Evolutionary conservation across 2,113 vertebrate species (phyloP).

Genomic region (Callochromis pleurospilus): DNA sequence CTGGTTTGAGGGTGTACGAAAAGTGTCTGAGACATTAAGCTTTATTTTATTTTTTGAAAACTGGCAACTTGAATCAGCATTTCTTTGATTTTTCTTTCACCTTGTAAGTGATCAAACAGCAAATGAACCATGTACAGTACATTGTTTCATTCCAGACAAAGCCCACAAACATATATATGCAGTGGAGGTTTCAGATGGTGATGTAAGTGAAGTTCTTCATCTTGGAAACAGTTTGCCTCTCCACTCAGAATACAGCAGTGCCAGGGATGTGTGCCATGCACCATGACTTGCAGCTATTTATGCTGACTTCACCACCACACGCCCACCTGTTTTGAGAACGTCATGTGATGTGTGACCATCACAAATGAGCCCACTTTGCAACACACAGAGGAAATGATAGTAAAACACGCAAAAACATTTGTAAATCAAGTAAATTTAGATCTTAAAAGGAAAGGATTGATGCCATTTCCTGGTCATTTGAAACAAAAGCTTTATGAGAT

Average conservation of each 20-base stretch:
- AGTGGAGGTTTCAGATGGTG: not conserved
- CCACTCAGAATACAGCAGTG: not conserved
- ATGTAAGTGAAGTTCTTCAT: not conserved
- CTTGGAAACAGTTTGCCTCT: not conserved
- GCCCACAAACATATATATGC: not conserved
- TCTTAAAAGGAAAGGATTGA: not conserved
- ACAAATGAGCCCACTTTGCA: not conserved
- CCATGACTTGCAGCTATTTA: not conserved
- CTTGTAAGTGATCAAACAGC: not conserved
- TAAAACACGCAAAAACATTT: not conserved
- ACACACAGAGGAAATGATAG: not conserved
- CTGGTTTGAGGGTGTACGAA: not conserved
- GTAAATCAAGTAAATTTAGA: not conserved
- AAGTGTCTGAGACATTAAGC: not conserved
- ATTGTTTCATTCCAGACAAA: not conserved
- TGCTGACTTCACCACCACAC: not conserved
- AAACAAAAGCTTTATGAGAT: not conserved
- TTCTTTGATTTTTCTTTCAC: not conserved
- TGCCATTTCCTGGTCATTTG: not conserved
- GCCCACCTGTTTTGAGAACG: not conserved
- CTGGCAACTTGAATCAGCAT: not conserved
- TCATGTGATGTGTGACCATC: conserved; percentile 3
- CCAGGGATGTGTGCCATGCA: not conserved
- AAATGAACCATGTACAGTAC: not conserved
- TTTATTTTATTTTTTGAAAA: not conserved